These are phyloP conservation scores for Hesperia comma DNA, from an alignment of 2,888 invertebrate genomes.

Conservation along the genomic window DNA sequence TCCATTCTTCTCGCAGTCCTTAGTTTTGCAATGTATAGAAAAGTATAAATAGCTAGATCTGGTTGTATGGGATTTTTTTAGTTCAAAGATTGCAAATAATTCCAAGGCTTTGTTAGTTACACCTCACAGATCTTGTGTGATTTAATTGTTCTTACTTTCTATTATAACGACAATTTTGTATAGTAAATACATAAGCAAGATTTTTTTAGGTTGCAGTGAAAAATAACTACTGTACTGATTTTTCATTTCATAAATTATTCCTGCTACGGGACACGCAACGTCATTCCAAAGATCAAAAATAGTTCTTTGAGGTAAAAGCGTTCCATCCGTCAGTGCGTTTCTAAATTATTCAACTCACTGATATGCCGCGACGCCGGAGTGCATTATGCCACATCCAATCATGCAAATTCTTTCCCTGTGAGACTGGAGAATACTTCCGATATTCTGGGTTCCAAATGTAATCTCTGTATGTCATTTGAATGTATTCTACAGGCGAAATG, in stretches of 20 bases:
- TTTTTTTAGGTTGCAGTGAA: too few species aligned
- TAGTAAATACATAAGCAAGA: too few species aligned
- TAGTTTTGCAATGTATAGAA: not conserved
- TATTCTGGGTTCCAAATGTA: slow-evolving; percentile 16
- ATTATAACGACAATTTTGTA: too few species aligned
- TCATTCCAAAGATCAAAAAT: slow-evolving; percentile 6
- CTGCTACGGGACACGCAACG: not conserved
- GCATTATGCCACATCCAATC: slow-evolving; percentile 25
- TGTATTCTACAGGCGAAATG: slow-evolving; percentile 1
- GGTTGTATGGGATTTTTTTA: not conserved
- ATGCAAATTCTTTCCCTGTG: slow-evolving; percentile 23
- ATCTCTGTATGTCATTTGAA: slow-evolving; percentile 13
- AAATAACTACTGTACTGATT: too few species aligned
- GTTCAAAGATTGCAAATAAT: not conserved
- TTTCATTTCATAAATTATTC: slow-evolving; percentile 2
- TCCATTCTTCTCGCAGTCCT: slow-evolving; percentile 12
- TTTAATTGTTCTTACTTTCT: too few species aligned
- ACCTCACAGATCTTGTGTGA: too few species aligned
- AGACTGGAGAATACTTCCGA: slow-evolving; percentile 23
- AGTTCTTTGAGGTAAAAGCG: slow-evolving; percentile 11
- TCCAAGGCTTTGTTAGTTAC: too few species aligned
- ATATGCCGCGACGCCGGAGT: slow-evolving; percentile 13
- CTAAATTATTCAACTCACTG: slow-evolving; percentile 25
- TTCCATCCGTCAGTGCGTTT: slow-evolving; percentile 11
- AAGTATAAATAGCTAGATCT: not conserved